Evolutionary conservation across 2,888 invertebrate species (phyloP).

Genomic region (Amorpha juglandis): DNA sequence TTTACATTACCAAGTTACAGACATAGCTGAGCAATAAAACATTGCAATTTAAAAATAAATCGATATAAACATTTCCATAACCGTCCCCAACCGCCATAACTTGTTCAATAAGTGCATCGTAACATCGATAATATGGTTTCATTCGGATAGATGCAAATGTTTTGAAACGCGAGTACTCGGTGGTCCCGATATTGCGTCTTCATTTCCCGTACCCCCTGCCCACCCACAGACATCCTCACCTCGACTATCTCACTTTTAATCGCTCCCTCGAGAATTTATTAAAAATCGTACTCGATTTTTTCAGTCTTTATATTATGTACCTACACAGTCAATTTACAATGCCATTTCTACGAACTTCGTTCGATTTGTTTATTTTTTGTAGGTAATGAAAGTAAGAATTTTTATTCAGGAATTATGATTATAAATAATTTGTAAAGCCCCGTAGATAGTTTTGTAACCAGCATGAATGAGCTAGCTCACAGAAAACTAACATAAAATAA

Average conservation of each 20-base stretch:
- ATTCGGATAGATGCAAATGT: constrained; percentile 70
- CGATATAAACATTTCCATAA: constrained; percentile 35
- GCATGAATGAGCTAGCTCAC: too few relatives aligned
- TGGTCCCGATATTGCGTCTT: constrained; percentile 68
- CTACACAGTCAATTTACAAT: constrained; percentile 14
- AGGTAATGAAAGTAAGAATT: background rate
- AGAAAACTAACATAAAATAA: too few relatives aligned
- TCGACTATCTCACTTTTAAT: constrained; percentile 72
- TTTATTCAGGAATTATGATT: too few relatives aligned
- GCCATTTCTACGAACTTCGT: background rate
- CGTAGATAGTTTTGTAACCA: too few relatives aligned
- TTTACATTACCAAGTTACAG: background rate
- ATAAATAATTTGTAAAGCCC: too few relatives aligned
- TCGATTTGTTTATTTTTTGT: constrained; percentile 2
- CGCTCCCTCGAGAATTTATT: constrained; percentile 68
- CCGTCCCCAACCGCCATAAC: constrained; percentile 53
- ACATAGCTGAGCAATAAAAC: background rate
- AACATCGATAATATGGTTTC: constrained; percentile 62
- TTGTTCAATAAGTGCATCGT: constrained; percentile 59
- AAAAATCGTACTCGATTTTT: constrained; percentile 62
- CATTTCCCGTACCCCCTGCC: constrained; percentile 27
- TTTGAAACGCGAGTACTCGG: constrained; percentile 59
- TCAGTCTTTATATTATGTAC: constrained; percentile 32
- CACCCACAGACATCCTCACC: constrained; percentile 51
- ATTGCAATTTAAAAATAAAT: constrained; percentile 5